Evolutionary conservation across 2,888 invertebrate species (phyloP).

Genomic region (Acrobasis repandana): DNA sequence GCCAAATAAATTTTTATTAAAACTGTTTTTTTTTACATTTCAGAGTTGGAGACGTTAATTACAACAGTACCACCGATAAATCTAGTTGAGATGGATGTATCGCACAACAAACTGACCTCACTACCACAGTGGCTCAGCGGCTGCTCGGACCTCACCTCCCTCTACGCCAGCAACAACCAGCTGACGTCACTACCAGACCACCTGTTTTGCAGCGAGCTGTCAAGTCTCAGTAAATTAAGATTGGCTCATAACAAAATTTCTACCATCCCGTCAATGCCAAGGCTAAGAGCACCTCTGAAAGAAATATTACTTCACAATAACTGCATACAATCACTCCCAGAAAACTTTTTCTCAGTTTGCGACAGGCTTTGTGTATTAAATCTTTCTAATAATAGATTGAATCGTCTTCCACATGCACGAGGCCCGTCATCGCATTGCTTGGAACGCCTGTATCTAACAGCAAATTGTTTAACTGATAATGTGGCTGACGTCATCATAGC

Average conservation of each 20-base stretch:
- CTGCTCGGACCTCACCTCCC: constrained; percentile 86
- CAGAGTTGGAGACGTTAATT: constrained; percentile 88
- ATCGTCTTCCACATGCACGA: constrained; percentile 85
- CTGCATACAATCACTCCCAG: constrained; percentile 88
- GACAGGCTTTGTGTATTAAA: constrained; percentile 87
- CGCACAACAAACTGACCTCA: constrained; percentile 88
- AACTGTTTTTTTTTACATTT: constrained; percentile 46
- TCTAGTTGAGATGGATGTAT: constrained; percentile 89
- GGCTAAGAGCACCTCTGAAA: constrained; percentile 85
- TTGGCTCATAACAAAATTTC: constrained; percentile 90
- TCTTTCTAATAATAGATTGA: constrained; percentile 90
- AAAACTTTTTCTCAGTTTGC: constrained; percentile 88
- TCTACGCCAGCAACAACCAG: constrained; percentile 90
- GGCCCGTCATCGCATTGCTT: constrained; percentile 84
- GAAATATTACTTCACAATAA: constrained; percentile 91
- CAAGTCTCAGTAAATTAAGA: constrained; percentile 87
- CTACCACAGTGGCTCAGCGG: constrained; percentile 91
- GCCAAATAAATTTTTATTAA: not conserved
- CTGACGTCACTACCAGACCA: constrained; percentile 88
- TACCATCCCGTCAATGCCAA: constrained; percentile 87
- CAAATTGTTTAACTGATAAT: constrained; percentile 89
- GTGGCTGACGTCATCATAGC: constrained; percentile 86
- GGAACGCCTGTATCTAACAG: constrained; percentile 88
- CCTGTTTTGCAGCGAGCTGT: constrained; percentile 88
- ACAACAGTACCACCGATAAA: constrained; percentile 87